A percentile compares a stretch with the other conserved stretches of the same genome.
These are phyloP conservation scores for Decapterus maruadsi DNA, from an alignment of 2,797 vertebrate species.

Conservation along the genomic window DNA sequence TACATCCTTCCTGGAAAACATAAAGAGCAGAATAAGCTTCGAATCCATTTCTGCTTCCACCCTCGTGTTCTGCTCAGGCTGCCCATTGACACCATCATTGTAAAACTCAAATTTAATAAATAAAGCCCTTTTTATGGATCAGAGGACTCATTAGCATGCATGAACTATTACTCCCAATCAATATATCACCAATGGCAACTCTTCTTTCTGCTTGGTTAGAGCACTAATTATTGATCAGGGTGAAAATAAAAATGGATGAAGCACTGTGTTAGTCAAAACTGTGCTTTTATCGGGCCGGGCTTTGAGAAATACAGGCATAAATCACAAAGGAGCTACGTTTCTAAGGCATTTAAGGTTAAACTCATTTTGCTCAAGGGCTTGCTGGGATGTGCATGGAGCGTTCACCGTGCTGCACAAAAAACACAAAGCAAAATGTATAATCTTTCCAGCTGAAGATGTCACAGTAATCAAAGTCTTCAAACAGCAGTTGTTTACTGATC, in stretches of 20 bases:
- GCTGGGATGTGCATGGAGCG: background rate
- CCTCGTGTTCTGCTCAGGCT: constrained; percentile 42
- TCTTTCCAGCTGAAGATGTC: constrained; percentile 22
- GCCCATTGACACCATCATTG: constrained; percentile 63
- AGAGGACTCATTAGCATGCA: constrained; percentile 81
- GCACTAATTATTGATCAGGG: constrained; percentile 81
- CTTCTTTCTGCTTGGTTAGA: constrained; percentile 70
- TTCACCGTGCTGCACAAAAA: background rate
- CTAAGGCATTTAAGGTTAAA: constrained; percentile 27
- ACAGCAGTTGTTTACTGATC: constrained; percentile 43
- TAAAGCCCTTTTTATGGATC: constrained; percentile 73
- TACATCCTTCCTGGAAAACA: background rate
- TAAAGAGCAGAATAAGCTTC: constrained; percentile 12
- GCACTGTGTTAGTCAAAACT: constrained; percentile 36
- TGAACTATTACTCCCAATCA: constrained; percentile 75
- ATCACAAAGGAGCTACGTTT: constrained; percentile 22
- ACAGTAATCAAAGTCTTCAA: constrained; percentile 43
- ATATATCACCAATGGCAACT: constrained; percentile 78
- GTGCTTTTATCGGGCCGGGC: constrained; percentile 21
- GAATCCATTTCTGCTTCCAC: constrained; percentile 32
- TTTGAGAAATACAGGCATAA: constrained; percentile 38
- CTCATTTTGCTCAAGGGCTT: constrained; percentile 30
- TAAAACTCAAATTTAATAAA: constrained; percentile 63
- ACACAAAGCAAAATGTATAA: constrained; percentile 32
- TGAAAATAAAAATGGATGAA: constrained; percentile 75